Base-by-base conservation (phyloP, 2,888 invertebrate species). In the Tenthredo mesomela region DNA sequence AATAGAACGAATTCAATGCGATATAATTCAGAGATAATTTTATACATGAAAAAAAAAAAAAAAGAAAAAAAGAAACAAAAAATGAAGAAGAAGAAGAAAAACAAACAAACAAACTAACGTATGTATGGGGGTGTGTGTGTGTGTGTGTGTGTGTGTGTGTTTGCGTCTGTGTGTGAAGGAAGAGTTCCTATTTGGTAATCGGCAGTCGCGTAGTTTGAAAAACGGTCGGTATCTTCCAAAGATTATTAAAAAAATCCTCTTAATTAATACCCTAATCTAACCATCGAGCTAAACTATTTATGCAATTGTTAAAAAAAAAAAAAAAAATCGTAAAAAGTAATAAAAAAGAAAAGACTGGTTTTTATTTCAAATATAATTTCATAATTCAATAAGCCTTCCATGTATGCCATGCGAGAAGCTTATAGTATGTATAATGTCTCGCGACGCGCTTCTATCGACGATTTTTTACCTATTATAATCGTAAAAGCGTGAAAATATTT, bases 181-280 rank as follows among this genome's bases (percentile, higher is more conserved):
- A 73, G 50, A 73, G 71, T 77, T 84, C 58, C 73, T 84, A 67
- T 43, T 37, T 54, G 25, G 15, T 25, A 43, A 78, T 70, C 33
- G n/a, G 33, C 25, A 47, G 18, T 33, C 21, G 77, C 43, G 65
- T 25, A n/a, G 61, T 73, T 75, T 50, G 75, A 75, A 9, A 25
- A 78, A 78, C 80, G 80, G 80, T 80, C 77, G 75, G 43, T 21
- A 78, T 75, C 47, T 78, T 78, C 78, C 78, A 78, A 78, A 78
- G 78, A 78, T 43, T 54, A 54, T n/a, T 58, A 33, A n/a, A n/a
- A n/a, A n/a, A 78, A 78, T 78, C 78, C 58, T 58, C 37, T 37
- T 33, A 33, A 37, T 54, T 54, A 54, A 54, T 54, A 54, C n/a
- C 6, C 54, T 78, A 58, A 78, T 21, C 33, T n/a, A 29, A 67